A percentile compares a stretch with the other conserved stretches of the same genome.
These are phyloP conservation scores for Eciton burchellii DNA, from an alignment of 1,140 invertebrate species.

Conservation along the genomic window DNA sequence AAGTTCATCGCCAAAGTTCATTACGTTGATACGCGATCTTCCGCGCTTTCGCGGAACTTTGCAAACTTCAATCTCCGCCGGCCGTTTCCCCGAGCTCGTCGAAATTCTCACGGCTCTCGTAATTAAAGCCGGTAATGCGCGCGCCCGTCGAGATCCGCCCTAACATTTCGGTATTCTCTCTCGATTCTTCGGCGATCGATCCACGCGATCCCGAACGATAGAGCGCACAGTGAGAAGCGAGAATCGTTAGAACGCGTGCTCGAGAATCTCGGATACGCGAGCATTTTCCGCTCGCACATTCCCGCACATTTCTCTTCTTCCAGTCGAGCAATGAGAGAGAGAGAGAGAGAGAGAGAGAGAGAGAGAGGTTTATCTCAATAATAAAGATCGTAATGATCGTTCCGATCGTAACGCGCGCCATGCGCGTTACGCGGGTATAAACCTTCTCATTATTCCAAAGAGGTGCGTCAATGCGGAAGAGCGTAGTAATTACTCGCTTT, in stretches of 20 bases:
- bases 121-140: conserved; percentile 69
- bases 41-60: conserved; percentile 56
- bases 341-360: too few species aligned
- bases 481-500: too few species aligned
- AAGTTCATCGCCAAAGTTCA: conserved; percentile 62
- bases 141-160: conserved; percentile 61
- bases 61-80: conserved; percentile 63
- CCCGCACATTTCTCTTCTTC: neutral
- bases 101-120: conserved; percentile 73
- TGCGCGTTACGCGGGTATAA: too few species aligned
- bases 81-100: conserved; percentile 50
- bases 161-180: conserved; percentile 59
- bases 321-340: too few species aligned
- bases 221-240: neutral
- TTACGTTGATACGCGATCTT: conserved; percentile 70
- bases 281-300: neutral
- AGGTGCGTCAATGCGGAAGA: too few species aligned
- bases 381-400: too few species aligned
- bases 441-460: too few species aligned
- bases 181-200: conserved; percentile 67
- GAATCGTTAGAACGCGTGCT: neutral
- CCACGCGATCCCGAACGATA: conserved; percentile 43
- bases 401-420: too few species aligned
- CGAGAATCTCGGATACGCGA: neutral
- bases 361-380: too few species aligned